Conservation (phyloP, 2,113 vertebrate genomes). For the Phodopus roborovskii region DNA sequence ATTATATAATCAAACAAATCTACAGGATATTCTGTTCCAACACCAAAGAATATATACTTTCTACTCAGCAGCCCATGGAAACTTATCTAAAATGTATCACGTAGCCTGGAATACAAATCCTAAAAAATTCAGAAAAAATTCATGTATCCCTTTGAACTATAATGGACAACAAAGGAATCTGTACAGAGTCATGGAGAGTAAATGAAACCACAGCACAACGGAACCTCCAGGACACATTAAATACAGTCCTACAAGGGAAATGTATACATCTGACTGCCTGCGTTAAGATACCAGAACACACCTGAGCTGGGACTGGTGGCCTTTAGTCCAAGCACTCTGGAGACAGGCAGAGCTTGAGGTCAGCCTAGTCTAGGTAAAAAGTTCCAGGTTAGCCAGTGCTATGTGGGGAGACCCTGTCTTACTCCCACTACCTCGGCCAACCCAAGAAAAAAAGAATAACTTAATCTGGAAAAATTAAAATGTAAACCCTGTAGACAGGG, state of each 20-base stretch:
- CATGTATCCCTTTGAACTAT: neutral
- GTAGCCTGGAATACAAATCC: neutral
- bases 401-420: neutral
- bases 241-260: neutral
- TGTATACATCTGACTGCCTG: no score
- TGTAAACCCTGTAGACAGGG: neutral
- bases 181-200: neutral
- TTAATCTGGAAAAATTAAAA: neutral
- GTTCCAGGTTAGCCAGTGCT: neutral
- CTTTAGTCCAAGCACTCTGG: neutral
- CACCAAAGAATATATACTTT: neutral
- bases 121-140: neutral
- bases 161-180: neutral
- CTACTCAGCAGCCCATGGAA: neutral
- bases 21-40: neutral
- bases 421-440: neutral
- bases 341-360: neutral
- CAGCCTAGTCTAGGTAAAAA: neutral
- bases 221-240: neutral
- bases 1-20: neutral
- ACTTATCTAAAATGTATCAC: neutral
- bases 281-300: neutral
- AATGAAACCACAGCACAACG: neutral
- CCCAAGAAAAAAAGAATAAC: neutral
- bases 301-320: neutral